Evolutionary conservation across 2,797 vertebrate species (phyloP).

Genomic region (Hydrophis major): DNA sequence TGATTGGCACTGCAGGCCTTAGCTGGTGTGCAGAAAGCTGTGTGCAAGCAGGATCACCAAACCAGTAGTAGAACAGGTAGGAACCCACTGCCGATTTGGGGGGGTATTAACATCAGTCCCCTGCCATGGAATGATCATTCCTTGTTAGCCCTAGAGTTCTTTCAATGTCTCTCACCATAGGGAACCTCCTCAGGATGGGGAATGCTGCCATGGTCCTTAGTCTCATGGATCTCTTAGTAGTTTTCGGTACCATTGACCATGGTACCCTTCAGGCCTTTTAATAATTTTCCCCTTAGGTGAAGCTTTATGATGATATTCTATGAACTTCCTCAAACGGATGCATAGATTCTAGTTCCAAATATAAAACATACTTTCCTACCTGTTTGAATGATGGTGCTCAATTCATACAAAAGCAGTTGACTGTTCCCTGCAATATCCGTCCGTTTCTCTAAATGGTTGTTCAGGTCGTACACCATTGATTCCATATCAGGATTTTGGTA

Average conservation of each 20-base stretch:
- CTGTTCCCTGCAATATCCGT: conserved; percentile 92
- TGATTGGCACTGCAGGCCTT: too few relatives aligned
- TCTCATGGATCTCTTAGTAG: background rate
- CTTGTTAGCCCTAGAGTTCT: background rate
- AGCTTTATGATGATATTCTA: background rate
- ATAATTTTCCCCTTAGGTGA: background rate
- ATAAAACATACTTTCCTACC: conserved; percentile 72
- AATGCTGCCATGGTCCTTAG: background rate
- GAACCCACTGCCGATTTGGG: too few relatives aligned
- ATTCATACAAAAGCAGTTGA: conserved; percentile 92
- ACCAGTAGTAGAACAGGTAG: too few relatives aligned
- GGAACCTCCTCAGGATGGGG: background rate
- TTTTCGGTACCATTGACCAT: background rate
- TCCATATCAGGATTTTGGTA: conserved; percentile 98
- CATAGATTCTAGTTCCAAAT: conserved; percentile 11
- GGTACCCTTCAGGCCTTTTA: background rate
- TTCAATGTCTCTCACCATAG: background rate
- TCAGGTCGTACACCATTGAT: conserved; percentile 93
- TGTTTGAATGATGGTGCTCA: conserved; percentile 95
- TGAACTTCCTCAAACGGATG: background rate
- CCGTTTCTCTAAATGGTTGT: conserved; percentile 95
- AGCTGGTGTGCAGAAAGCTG: too few relatives aligned
- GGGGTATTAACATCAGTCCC: background rate
- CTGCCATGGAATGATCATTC: background rate
- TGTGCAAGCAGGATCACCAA: too few relatives aligned